Evolutionary conservation across 2,113 vertebrate species (phyloP).

Genomic region (Etheostoma cragini): DNA sequence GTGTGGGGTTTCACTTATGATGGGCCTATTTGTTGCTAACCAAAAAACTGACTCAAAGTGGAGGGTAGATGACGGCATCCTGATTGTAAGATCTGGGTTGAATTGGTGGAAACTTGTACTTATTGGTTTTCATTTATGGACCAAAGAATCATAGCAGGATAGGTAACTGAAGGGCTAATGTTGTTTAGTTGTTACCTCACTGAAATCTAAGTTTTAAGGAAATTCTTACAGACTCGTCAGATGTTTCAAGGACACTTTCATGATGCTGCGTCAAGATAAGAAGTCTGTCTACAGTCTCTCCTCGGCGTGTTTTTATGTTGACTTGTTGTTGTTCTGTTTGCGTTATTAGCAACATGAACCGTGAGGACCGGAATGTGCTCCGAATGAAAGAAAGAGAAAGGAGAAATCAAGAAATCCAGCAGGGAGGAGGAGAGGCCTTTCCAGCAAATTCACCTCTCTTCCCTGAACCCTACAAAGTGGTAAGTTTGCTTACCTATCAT

Average conservation of each 20-base stretch:
- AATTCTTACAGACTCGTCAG: not conserved
- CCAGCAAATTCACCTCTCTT: slow-evolving; percentile 98
- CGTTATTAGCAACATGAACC: slow-evolving; percentile 98
- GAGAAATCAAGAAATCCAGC: slow-evolving; percentile 89
- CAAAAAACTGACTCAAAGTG: slow-evolving; percentile 6
- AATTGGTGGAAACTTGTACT: not conserved
- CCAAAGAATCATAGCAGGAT: not conserved
- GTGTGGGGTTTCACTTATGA: slow-evolving; percentile 21
- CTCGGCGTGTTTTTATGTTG: slow-evolving; percentile 44
- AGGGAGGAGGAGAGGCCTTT: slow-evolving; percentile 97
- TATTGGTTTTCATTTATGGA: not conserved
- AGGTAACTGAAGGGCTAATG: not conserved
- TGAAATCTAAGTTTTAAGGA: not conserved
- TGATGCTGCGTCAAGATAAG: not conserved
- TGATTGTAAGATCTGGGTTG: not conserved
- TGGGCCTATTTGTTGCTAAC: slow-evolving; percentile 6
- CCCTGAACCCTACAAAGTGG: slow-evolving; percentile 98
- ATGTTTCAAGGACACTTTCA: slow-evolving; percentile 8
- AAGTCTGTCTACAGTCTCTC: slow-evolving; percentile 42
- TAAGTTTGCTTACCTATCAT: slow-evolving; percentile 82
- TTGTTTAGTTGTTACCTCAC: not conserved
- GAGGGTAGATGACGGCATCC: not conserved
- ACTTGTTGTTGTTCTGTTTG: slow-evolving; percentile 74
- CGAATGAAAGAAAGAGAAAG: slow-evolving; percentile 96
- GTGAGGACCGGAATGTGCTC: slow-evolving; percentile 99